Base-by-base conservation (phyloP, 2,113 vertebrate genomes). In the Plecturocebus donacophilus region DNA sequence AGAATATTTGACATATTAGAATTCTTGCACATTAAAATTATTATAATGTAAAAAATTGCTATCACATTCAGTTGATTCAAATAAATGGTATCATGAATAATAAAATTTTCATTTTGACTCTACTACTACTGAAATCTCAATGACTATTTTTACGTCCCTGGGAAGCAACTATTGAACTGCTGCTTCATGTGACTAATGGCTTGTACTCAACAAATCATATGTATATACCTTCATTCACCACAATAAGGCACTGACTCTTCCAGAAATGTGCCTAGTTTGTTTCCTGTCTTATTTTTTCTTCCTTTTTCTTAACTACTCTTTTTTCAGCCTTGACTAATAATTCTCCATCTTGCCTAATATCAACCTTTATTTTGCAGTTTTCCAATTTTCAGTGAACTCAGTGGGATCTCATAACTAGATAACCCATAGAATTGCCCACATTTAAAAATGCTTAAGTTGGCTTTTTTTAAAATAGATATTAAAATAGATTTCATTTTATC, bases 101-200 rank as follows among this genome's bases (percentile, higher is more conserved):
- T 75, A 75, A 92, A 82, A 35, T 82, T 96, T 83, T 49, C 56
- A 61, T 32, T 81, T 32, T 91, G 40, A 95, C 21, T 96, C 56
- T 91, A 42, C 7, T 84, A 76, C 45, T 92, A 19, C 82, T 71
- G 8, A 95, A 64, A 19, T 58, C 38, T 87, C 58, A 75, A 45
- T 38, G 27, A 80, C 82, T 42, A 79, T 42, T 89, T 94, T 94
- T 66, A 96, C 77, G 11, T 95, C 38, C 16, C 42, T 61, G 1
- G 38, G 52, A 83, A 87, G 45, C 40, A 94, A 91, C 42, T 80
- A 76, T 5, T 71, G 20, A 94, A 92, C 27, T 80, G 13, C 82
- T 79, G 90, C 11, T 87, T 92, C 45, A 42, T n/a, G 40, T 61
- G 45, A 94, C 8, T 54, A 66, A 61, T 40, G n/a, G 23, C 3